phyloP scores from a whole-genome alignment of 2,113 vertebrate species.

The Brachypteracias leptosomus region DNA sequence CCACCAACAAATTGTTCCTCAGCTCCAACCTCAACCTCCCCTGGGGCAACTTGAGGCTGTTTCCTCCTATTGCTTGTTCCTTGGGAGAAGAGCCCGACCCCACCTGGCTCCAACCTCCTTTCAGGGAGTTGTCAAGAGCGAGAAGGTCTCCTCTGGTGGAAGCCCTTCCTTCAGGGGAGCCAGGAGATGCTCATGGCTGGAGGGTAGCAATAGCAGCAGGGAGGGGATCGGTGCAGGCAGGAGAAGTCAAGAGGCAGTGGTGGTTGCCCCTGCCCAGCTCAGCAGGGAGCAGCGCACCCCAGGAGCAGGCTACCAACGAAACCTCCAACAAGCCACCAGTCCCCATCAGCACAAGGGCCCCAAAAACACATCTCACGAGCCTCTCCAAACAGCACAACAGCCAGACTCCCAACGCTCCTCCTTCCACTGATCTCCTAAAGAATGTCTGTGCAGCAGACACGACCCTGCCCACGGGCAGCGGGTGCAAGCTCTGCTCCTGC shows the following conservation, averaged over 20 bases:
- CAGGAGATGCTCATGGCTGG: accelerated
- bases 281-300: neutral
- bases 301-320: accelerated
- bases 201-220: neutral
- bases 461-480: neutral
- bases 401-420: neutral
- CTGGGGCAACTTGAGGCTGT: no score
- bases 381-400: accelerated
- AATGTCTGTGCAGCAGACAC: neutral
- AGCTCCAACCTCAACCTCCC: no score
- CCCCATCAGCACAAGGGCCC: accelerated
- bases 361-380: neutral
- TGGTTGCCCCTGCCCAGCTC: accelerated
- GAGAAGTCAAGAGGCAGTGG: neutral
- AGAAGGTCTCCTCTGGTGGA: no score
- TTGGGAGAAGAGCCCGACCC: no score
- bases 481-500: neutral
- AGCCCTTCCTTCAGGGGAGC: neutral
- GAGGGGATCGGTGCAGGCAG: neutral
- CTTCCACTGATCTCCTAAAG: neutral
- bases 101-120: no score
- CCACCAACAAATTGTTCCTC: no score
- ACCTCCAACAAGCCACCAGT: neutral
- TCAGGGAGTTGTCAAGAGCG: no score
- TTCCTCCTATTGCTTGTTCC: no score